phyloP scores from a whole-genome alignment of 1,140 invertebrate species.

The Trichonephila clavipes region DNA sequence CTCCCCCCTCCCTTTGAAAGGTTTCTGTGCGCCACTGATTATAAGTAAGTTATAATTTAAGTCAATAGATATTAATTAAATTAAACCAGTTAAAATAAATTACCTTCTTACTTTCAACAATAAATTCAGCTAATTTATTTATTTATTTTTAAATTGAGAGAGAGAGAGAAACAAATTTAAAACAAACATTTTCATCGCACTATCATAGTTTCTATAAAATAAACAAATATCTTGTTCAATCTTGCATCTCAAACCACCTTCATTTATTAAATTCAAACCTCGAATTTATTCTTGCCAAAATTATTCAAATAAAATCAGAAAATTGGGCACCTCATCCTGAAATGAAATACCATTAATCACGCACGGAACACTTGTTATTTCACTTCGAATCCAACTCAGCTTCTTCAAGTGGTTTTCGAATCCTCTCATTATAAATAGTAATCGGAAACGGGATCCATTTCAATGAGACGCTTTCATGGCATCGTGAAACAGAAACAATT shows the following conservation, averaged over 20 bases:
- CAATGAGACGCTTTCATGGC: background rate
- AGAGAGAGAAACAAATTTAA: too few relatives aligned
- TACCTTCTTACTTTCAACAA: too few relatives aligned
- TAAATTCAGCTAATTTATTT: too few relatives aligned
- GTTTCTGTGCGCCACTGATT: too few relatives aligned
- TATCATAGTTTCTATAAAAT: too few relatives aligned
- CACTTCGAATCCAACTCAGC: background rate
- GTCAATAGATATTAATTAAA: too few relatives aligned
- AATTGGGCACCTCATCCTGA: background rate
- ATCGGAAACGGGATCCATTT: background rate
- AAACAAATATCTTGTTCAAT: background rate
- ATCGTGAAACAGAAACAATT: background rate
- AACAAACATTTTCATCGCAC: too few relatives aligned
- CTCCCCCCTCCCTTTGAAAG: too few relatives aligned
- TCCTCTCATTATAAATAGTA: background rate
- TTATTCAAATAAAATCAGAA: background rate
- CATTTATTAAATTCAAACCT: background rate
- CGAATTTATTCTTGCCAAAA: background rate
- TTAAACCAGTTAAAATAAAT: too few relatives aligned
- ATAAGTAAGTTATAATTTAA: too few relatives aligned
- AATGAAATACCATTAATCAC: slow-evolving; percentile 15
- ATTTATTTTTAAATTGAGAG: too few relatives aligned
- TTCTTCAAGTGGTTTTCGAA: background rate
- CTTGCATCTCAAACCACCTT: background rate
- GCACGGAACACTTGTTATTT: background rate